Evolutionary conservation across 2,888 invertebrate genomes (phyloP), one percentile per base, ranked within the genome.

Genomic region (Spicauda simplicius): DNA sequence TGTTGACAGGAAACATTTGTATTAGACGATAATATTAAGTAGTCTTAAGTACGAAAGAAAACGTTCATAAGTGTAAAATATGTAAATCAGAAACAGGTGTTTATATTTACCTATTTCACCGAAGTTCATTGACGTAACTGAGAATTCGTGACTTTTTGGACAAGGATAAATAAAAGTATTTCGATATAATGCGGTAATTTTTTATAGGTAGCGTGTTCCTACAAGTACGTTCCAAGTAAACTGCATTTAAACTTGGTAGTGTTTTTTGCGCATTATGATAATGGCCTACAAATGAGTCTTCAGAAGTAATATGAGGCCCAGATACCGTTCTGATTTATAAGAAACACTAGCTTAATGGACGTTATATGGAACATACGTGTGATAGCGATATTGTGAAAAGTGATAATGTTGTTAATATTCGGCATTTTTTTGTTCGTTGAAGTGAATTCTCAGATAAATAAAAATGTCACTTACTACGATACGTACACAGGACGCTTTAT

Each of bases 391-490:
- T 25, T 25, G 25, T 25, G 25, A 25, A 25, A 25, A 41, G 41
- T 41, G 41, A 41, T 41, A 14, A 14, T 41, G 41, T 41, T 41
- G 25, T 25, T 25, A 14, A 3, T 41, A 14, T 41, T 41, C 41
- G 41, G 41, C 0, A 2, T 41, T 41, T 41, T 41, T 2, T 41
- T 41, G 7, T 11, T 41, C 14, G 12, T 41, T 14, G 41, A 14
- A 41, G 41, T 41, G 12, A 41, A 41, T 41, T 41, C 14, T 41
- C 41, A 41, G 41, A 3, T 14, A 1, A 41, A 41, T 41, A 41
- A 41, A 2, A 41, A 7, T 1, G 30, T 66, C 14, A 54, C 48
- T 3, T 37, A 59, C 14, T 67, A 59, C 45, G 48, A 66, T 37
- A 12, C 10, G 54, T 54, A 8, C 30, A 59, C 18, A 25, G 57